A percentile compares a stretch with the other conserved stretches of the same genome.
Evolutionary conservation across 2,888 invertebrate genomes (phyloP).

Genomic region (Cetonia aurata): DNA sequence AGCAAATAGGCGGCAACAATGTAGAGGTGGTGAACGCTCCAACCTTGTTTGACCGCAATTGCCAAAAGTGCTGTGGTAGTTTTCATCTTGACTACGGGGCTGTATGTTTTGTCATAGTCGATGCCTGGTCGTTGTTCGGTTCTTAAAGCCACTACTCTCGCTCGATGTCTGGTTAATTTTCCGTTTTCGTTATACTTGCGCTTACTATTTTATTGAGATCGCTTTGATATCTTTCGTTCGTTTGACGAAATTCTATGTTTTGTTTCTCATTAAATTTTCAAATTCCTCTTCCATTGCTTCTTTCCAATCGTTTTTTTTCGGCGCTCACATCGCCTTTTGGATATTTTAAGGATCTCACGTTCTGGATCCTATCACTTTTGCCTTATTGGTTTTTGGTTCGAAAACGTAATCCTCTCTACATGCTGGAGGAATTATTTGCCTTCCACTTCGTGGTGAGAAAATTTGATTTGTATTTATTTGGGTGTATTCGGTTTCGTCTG

Average conservation of each 20-base stretch:
- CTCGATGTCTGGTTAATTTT: background rate
- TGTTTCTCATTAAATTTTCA: conserved; percentile 34
- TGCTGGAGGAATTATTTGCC: no score
- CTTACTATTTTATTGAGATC: conserved; percentile 47
- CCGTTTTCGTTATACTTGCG: conserved; percentile 48
- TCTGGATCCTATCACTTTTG: background rate
- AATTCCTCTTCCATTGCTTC: no score
- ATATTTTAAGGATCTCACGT: background rate
- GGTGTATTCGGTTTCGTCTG: no score
- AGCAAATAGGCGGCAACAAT: no score
- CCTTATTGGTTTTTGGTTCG: no score
- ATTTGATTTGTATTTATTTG: no score
- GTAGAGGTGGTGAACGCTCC: background rate
- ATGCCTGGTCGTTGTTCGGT: background rate
- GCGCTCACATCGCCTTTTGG: background rate
- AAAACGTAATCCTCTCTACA: no score
- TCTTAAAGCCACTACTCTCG: conserved; percentile 14
- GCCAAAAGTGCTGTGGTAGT: background rate
- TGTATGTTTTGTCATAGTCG: conserved; percentile 13
- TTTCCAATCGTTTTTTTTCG: conserved; percentile 7
- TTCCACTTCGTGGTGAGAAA: no score
- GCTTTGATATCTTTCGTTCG: conserved; percentile 47
- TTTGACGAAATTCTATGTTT: conserved; percentile 51
- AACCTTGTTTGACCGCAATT: background rate
- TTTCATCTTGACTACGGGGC: conserved; percentile 8